Evolutionary conservation across 2,113 vertebrate species (phyloP), one percentile per base, ranked within the genome.

Genomic region (Crypturellus undulatus): DNA sequence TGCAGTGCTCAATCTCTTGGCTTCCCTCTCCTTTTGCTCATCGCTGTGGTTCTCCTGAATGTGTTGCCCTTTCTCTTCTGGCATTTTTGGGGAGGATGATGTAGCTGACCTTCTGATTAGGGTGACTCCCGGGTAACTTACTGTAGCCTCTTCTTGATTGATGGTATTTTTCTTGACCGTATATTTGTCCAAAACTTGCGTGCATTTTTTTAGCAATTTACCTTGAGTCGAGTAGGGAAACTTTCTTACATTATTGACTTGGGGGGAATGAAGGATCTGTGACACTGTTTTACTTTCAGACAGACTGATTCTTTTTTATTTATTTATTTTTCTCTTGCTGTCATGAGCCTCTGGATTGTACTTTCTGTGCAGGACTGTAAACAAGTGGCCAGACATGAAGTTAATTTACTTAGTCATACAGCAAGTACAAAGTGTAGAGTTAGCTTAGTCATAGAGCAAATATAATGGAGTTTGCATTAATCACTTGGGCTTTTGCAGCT

Each of bases 281-380:
- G 38, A 25, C 47, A 34, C 30, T 42, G 6, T 30, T 25, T 38
- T n/a, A 12, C 43, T 43, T 94, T 43, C 32, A 83, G 38, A 16
- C 7, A 70, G 36, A 51, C 19, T 30, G 88, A 14, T 25, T 9
- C 20, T 59, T 69, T 63, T 8, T 1, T 1, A 28, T 4, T 13
- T 6, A 2, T 2, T 1, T 1, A 38, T 4, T 14, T 7, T 3
- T 3, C 9, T 25, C n/a, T 80, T n/a, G 6, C 12, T 81, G 30
- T 25, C 67, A 38, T 18, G 30, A 51, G 13, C 19, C 8, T 67
- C 43, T 85, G 34, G 10, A 9, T 11, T 56, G 52, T 38, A 14
- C n/a, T 32, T 63, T n/a, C 62, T 59, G 38, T 59, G 42, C 45
- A 81, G 43, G 19, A 42, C 58, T 79, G 6, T 25, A 38, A 71